These are phyloP conservation scores for Brachionus angularis DNA, from an alignment of 1,140 invertebrate genomes.

Conservation along the genomic window DNA sequence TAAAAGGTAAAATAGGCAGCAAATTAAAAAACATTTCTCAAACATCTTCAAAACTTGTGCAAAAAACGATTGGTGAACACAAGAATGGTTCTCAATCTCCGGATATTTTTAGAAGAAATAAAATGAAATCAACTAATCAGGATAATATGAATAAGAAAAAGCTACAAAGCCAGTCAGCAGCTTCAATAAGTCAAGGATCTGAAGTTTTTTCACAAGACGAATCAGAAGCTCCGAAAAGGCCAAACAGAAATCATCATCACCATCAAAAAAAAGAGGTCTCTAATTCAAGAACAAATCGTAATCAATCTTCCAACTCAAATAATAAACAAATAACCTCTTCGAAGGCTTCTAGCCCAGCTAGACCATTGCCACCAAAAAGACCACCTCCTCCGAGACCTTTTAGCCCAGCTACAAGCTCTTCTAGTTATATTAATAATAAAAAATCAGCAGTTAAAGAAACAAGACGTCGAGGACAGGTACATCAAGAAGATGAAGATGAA, in stretches of 20 bases:
- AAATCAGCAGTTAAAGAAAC: too few relatives aligned
- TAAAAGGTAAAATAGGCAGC: slow-evolving; percentile 25
- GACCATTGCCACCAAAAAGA: slow-evolving; percentile 31
- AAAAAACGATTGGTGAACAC: not conserved
- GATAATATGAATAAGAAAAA: not conserved
- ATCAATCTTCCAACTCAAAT: not conserved
- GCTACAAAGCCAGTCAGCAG: not conserved
- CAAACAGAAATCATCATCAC: not conserved
- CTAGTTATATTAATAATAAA: not conserved
- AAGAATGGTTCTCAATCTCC: not conserved
- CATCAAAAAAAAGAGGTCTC: not conserved
- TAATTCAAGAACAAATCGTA: not conserved
- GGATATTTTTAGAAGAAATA: not conserved
- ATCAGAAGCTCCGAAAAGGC: slow-evolving; percentile 4
- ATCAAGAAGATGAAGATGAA: too few relatives aligned
- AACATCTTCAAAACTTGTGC: not conserved
- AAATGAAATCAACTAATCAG: not conserved
- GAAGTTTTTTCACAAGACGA: too few relatives aligned
- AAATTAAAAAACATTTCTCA: slow-evolving; percentile 26
- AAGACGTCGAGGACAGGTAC: not conserved
- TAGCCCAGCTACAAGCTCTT: slow-evolving; percentile 21
- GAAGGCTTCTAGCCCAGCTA: not conserved
- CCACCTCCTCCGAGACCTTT: slow-evolving; percentile 29
- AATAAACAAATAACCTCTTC: not conserved
- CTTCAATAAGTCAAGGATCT: too few relatives aligned